Conservation (phyloP, 1,140 invertebrate genomes). For the Magallana angulata region DNA sequence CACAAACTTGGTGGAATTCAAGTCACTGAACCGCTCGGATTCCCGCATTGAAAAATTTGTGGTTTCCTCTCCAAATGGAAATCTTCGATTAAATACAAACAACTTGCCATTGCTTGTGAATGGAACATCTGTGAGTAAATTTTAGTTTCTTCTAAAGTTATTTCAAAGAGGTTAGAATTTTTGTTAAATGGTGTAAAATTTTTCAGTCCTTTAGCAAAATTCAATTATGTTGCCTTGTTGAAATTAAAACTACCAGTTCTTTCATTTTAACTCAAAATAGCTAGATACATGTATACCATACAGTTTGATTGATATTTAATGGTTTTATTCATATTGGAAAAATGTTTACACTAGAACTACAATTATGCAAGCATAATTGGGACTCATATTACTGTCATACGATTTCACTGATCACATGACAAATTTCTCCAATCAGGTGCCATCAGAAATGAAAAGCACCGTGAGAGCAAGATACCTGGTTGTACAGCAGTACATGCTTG, state of each 20-base stretch:
- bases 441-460: conserved; percentile 48
- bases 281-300: no score
- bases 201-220: no score
- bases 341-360: no score
- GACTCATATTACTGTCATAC: no score
- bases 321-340: no score
- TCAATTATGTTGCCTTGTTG: no score
- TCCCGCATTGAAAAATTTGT: conserved; percentile 55
- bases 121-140: neutral
- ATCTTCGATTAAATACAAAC: conserved; percentile 56
- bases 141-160: neutral
- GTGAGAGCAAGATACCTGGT: conserved; percentile 57
- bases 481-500: conserved; percentile 58
- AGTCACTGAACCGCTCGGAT: conserved; percentile 56
- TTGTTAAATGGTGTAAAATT: no score
- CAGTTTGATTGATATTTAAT: no score
- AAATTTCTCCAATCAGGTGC: neutral
- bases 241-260: no score
- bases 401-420: no score
- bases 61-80: conserved; percentile 55
- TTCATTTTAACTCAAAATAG: no score
- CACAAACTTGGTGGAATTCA: conserved; percentile 59
- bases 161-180: neutral
- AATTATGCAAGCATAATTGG: no score
- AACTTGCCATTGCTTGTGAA: conserved; percentile 35